Evolutionary conservation across 2,888 invertebrate species (phyloP).

Genomic region (Epistrophe eligans): DNA sequence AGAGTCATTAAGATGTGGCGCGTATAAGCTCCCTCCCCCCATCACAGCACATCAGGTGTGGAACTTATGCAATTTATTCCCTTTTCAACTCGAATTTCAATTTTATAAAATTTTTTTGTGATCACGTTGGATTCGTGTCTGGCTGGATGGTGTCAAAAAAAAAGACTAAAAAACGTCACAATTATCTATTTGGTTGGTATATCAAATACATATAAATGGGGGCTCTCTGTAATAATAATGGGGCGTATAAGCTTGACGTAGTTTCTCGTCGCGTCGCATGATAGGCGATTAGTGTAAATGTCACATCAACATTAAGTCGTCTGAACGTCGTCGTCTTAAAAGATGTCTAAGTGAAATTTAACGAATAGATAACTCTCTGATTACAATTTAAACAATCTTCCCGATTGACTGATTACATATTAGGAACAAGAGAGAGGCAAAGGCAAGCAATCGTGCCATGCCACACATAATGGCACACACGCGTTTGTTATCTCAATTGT

Average conservation of each 20-base stretch:
- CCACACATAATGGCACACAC: not conserved
- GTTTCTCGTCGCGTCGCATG: not conserved
- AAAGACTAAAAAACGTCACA: conserved; percentile 45
- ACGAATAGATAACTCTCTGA: conserved; percentile 1
- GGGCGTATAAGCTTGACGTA: conserved; percentile 50
- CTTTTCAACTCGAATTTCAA: conserved; percentile 14
- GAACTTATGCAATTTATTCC: conserved; percentile 49
- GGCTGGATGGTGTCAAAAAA: not conserved
- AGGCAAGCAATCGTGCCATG: conserved; percentile 10
- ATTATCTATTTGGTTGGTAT: conserved; percentile 43
- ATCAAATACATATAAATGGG: too few relatives aligned
- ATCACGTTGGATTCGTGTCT: conserved; percentile 27
- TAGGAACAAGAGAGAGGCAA: not conserved
- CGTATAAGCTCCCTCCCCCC: not conserved
- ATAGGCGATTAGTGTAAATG: not conserved
- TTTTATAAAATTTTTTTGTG: conserved; percentile 14
- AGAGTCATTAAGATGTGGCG: conserved; percentile 21
- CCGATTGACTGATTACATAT: not conserved
- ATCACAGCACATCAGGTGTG: conserved; percentile 27
- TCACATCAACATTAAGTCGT: conserved; percentile 36
- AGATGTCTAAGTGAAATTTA: not conserved
- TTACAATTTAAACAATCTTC: conserved; percentile 16
- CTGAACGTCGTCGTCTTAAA: not conserved
- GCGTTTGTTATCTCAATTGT: conserved; percentile 40
- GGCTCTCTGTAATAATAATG: conserved; percentile 28